Evolutionary conservation across 2,113 vertebrate species (phyloP), one percentile per base, ranked within the genome.

Genomic region (Guaruba guarouba): DNA sequence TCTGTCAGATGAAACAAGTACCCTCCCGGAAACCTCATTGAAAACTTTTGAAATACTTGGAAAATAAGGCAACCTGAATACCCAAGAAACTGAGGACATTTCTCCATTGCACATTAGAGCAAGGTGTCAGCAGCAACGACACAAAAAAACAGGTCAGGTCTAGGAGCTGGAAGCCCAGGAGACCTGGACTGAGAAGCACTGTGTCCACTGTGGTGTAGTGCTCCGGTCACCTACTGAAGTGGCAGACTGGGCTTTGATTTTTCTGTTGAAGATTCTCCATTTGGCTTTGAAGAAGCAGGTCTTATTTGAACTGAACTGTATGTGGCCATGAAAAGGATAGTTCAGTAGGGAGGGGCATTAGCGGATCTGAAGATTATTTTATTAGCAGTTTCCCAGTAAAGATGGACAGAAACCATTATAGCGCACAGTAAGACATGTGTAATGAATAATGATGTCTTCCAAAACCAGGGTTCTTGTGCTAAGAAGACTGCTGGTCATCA

Each of bases 201-300:
- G 29, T 18, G 44, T 14, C 13, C 28, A 7, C 25, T 28, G 13
- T 0, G 0, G 8, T 35, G 17, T 3, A 1, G 10, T 37, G 28
- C 15, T 54, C 15, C 17, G 46, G 25, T 10, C 25, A 43, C 23
- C 8, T 35, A 61, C 28, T 43, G 11, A 1, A 61, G 11, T 17
- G 9, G 11, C 13, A 43, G 25, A 22, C 5, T 35, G 23, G 29
- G 11, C 13, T 73, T 82, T 24, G 16, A 41, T 12, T 13, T 41
- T 63, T 51, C 14, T 73, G 19, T 31, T 33, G 52, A 88, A 66
- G 73, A 41, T 19, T 62, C 11, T 69, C n/a, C 4, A 7, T 23
- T 28, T 44, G 29, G 13, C 35, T 92, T 57, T 63, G 52, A 94
- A 84, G 59, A 86, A 86, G 20, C 12, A 62, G 71, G 12, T n/a